Percentiles rank a stretch among this genome's conserved stretches.
Evolutionary conservation across 2,797 vertebrate genomes (phyloP).

Genomic region (Aldrovandia affinis): DNA sequence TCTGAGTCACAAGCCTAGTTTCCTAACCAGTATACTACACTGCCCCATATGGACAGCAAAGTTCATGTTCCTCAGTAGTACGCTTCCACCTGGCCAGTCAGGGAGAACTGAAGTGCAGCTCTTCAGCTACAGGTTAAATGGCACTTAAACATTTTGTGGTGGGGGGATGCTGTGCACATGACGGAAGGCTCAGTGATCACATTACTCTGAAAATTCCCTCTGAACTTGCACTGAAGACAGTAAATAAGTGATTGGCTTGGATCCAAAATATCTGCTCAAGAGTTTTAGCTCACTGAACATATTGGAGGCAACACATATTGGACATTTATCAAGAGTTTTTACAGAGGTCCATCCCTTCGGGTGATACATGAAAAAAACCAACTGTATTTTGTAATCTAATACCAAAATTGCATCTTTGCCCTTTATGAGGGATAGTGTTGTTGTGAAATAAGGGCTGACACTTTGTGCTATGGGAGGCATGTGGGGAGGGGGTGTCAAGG

Average conservation of each 20-base stretch:
- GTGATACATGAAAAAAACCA: neutral
- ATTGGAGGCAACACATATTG: neutral
- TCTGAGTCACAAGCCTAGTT: too few relatives aligned
- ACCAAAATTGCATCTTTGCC: conserved; percentile 1
- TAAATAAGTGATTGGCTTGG: neutral
- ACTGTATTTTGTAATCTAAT: conserved; percentile 1
- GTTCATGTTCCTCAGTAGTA: neutral
- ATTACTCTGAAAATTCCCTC: neutral
- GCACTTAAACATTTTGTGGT: neutral
- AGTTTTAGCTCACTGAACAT: neutral
- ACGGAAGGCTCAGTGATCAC: neutral
- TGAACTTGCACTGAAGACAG: neutral
- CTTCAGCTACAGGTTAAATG: neutral
- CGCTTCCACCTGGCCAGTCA: neutral
- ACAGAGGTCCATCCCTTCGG: neutral
- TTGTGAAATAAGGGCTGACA: conserved; percentile 4
- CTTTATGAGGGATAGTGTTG: conserved; percentile 7
- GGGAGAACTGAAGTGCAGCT: neutral
- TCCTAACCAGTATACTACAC: too few relatives aligned
- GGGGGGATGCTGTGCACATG: neutral
- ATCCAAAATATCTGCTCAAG: neutral
- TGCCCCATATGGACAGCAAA: neutral
- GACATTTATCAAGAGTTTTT: neutral
- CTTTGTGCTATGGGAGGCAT: neutral
- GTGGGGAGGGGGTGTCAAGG: neutral